Evolutionary conservation across 2,888 invertebrate species (phyloP).

Genomic region (Parapristionchus giblindavisi): DNA sequence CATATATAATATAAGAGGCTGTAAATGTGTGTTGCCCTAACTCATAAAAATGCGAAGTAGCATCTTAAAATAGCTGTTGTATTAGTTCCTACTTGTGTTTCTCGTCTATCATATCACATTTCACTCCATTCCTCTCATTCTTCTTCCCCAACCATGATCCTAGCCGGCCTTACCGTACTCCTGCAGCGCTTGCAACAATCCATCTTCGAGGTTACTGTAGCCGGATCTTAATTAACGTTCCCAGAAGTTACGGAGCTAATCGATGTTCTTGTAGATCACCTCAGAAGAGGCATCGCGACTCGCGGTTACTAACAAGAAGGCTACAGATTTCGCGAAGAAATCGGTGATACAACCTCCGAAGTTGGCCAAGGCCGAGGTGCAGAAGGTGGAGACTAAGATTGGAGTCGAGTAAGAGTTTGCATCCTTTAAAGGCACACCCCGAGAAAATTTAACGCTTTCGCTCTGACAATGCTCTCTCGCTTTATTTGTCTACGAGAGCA

Average conservation of each 20-base stretch:
- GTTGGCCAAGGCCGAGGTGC: constrained; percentile 54
- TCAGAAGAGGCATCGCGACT: constrained; percentile 46
- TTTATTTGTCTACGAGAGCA: no score
- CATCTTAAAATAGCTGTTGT: no score
- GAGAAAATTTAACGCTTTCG: no score
- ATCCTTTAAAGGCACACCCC: no score
- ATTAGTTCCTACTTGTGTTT: no score
- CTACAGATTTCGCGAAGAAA: constrained; percentile 63
- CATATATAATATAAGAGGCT: no score
- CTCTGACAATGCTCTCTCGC: no score
- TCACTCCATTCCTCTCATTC: neutral
- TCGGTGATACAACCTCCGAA: constrained; percentile 64
- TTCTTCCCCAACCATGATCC: constrained; percentile 19
- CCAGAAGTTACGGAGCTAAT: neutral
- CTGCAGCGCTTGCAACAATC: neutral
- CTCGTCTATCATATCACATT: no score
- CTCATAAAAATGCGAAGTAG: no score
- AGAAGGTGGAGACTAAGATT: constrained; percentile 47
- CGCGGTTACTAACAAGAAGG: constrained; percentile 50
- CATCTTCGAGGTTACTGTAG: constrained; percentile 11
- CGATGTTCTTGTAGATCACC: constrained; percentile 29
- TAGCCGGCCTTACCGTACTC: neutral
- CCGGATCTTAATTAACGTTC: neutral
- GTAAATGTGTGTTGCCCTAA: no score
- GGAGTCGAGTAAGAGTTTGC: constrained; percentile 37